These are phyloP conservation scores for Ochropacha duplaris DNA, from an alignment of 2,888 invertebrate species.

Conservation along the genomic window DNA sequence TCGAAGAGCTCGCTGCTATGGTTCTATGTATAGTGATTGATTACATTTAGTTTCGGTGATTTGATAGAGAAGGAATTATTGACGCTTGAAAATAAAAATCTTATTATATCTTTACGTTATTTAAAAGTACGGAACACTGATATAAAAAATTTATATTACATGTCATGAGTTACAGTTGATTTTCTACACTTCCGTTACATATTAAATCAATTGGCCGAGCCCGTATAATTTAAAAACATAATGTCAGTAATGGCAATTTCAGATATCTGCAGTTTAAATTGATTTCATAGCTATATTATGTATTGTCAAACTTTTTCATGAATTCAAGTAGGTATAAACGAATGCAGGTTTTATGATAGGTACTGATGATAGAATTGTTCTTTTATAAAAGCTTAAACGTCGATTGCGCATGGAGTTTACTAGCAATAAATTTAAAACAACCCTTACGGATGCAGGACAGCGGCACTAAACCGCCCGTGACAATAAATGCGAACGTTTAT, in stretches of 20 bases:
- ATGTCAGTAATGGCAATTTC: background rate
- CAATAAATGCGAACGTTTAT: constrained; percentile 70
- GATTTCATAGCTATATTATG: background rate
- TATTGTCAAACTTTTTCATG: background rate
- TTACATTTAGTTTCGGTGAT: background rate
- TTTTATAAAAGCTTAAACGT: constrained; percentile 43
- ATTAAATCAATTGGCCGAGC: background rate
- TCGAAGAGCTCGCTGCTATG: background rate
- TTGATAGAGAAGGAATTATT: background rate
- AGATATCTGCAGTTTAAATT: constrained; percentile 8
- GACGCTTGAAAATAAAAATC: background rate
- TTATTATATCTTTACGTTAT: too few species aligned
- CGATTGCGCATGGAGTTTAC: constrained; percentile 50
- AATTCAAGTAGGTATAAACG: background rate
- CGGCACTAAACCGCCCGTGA: constrained; percentile 61
- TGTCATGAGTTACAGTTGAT: background rate
- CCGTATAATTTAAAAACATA: background rate
- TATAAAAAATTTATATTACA: background rate
- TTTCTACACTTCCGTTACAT: background rate
- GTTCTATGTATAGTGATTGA: background rate
- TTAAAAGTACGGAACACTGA: background rate
- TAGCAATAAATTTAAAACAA: constrained; percentile 62
- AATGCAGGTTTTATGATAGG: constrained; percentile 23
- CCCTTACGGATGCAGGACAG: constrained; percentile 59
- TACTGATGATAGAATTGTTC: constrained; percentile 30